These are phyloP conservation scores for Camponotus pennsylvanicus DNA, from an alignment of 1,140 invertebrate genomes.

Conservation along the genomic window DNA sequence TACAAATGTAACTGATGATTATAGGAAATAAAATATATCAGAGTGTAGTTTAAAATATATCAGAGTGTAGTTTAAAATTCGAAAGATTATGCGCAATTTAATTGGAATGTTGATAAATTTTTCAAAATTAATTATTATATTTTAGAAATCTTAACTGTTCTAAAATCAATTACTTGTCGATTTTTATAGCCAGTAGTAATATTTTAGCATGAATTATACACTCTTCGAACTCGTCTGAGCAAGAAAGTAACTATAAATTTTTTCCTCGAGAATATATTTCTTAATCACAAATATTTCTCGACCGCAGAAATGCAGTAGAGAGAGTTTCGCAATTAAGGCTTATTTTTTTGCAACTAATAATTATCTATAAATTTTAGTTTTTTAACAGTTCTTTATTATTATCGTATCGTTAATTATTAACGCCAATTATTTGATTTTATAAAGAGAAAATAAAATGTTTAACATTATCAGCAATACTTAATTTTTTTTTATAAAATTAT, in stretches of 20 bases:
- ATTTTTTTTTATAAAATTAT: neutral
- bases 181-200: constrained; percentile 23
- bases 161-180: neutral
- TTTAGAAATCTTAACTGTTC: neutral
- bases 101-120: neutral
- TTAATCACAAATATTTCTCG: neutral
- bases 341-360: neutral
- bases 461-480: neutral
- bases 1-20: neutral
- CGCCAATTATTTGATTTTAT: too few species aligned
- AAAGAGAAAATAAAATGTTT: neutral
- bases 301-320: neutral
- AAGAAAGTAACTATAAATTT: neutral
- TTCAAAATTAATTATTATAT: neutral
- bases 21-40: neutral
- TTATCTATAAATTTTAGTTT: neutral
- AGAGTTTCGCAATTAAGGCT: neutral
- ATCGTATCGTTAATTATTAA: neutral
- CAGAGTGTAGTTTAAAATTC: neutral
- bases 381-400: neutral
- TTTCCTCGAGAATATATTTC: neutral
- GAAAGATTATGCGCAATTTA: neutral
- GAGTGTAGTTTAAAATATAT: neutral
- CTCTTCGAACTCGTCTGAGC: neutral
- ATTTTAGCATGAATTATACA: neutral